phyloP scores from a whole-genome alignment of 2,888 invertebrate genomes.

The Tuta absoluta region DNA sequence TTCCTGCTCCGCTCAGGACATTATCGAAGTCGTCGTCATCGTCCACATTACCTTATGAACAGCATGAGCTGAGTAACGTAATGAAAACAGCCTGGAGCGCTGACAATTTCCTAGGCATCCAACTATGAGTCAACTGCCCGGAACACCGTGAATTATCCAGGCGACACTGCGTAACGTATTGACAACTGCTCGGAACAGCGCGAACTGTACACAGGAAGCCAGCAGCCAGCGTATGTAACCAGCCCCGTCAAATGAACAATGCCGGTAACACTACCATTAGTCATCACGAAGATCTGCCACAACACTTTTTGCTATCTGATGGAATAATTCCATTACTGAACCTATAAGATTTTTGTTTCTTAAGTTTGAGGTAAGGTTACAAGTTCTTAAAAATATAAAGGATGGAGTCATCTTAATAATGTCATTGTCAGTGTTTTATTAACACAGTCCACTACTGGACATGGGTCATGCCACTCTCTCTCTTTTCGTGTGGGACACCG shows the following conservation, averaged over 20 bases:
- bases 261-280: conserved; percentile 6
- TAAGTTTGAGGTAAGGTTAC: no score
- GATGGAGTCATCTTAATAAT: no score
- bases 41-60: conserved; percentile 65
- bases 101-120: conserved; percentile 29
- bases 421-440: neutral
- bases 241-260: conserved; percentile 15
- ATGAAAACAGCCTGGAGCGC: conserved; percentile 66
- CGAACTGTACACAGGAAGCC: conserved; percentile 59
- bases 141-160: conserved; percentile 36
- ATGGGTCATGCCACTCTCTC: no score
- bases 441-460: no score
- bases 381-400: no score
- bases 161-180: conserved; percentile 48
- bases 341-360: no score
- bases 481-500: no score
- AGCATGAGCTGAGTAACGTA: conserved; percentile 48
- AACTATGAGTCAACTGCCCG: neutral
- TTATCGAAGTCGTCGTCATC: conserved; percentile 64
- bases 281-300: conserved; percentile 3
- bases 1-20: conserved; percentile 63
- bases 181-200: conserved; percentile 34
- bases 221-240: conserved; percentile 27
- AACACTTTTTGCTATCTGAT: neutral
- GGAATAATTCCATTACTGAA: neutral